Percentiles rank a stretch among this genome's conserved stretches.
These are phyloP conservation scores for Pristiophorus japonicus DNA, from an alignment of 2,113 vertebrate species.

Conservation along the genomic window DNA sequence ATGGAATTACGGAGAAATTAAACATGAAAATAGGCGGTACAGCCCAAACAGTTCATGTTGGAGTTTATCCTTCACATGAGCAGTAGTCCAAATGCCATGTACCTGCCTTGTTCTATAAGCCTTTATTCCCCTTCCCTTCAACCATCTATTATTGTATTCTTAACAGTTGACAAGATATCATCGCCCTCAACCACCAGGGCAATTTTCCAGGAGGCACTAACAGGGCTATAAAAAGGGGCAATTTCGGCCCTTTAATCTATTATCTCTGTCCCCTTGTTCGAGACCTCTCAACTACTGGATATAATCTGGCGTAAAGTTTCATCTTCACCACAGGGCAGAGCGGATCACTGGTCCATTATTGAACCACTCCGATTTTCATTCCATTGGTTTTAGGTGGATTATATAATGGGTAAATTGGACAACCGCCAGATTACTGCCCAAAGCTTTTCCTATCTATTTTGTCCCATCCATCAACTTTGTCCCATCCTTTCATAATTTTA, in stretches of 20 bases:
- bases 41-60: neutral
- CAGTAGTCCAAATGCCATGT: neutral
- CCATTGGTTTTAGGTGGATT: neutral
- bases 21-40: neutral
- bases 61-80: neutral
- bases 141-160: neutral
- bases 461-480: neutral
- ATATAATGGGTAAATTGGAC: neutral
- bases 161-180: neutral
- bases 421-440: neutral
- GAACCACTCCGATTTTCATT: too few species aligned
- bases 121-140: neutral
- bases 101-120: too few species aligned
- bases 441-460: neutral
- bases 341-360: too few species aligned
- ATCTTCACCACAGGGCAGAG: too few species aligned
- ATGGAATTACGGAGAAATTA: neutral
- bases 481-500: neutral
- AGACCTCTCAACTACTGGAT: neutral
- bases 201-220: too few species aligned
- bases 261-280: neutral
- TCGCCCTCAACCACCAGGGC: too few species aligned
- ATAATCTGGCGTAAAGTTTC: too few species aligned
- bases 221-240: too few species aligned
- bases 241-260: too few species aligned